Evolutionary conservation across 1,140 invertebrate species (phyloP), one percentile per base, ranked within the genome.

Genomic region (Hylyphantes graminicola): DNA sequence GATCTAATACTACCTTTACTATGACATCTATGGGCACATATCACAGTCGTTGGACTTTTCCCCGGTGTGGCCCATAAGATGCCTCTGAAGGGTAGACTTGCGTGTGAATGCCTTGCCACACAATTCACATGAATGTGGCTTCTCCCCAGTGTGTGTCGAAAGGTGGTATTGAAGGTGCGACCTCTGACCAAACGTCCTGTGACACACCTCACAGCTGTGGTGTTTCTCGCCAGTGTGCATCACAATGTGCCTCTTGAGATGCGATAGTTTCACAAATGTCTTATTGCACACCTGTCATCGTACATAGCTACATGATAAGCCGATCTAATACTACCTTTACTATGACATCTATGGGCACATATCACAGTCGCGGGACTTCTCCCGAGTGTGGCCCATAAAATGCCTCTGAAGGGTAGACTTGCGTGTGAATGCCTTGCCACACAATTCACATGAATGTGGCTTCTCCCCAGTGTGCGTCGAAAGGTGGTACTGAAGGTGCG

Each of bases 181-280:
- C 19, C 21, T 54, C 1, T 70, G 48, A 15, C n/a, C 19, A 17
- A 17, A 70, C 12, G 8, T 6, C 12, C 13, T 48, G 9, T 7
- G 4, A 70, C 68, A 70, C 9, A 70, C n/a, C 11, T 70, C 68
- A 63, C 68, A 83, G 12, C 7, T 54, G 19, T 59, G 59, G 51
- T 53, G 54, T 7, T 65, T 85, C 19, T 76, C 59, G 7, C 72
- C 72, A n/a, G 80, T 75, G 19, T 76, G 72, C 53, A 13, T 83
- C 12, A 21, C 17, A 7, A 76, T 7, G 55, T 83, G 80, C 8
- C 54, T 76, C 35, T 35, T 35, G 35, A 35, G 35, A 35, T 19
- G 17, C 35, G 35, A 13, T 48, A 78, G 35, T 13, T 53, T 68
- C 8, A 13, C 21, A 15, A 13, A 13, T 72, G 13, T n/a, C 6